Base-by-base conservation (phyloP, 2,888 invertebrate species). In the Eupeodes latifasciatus region DNA sequence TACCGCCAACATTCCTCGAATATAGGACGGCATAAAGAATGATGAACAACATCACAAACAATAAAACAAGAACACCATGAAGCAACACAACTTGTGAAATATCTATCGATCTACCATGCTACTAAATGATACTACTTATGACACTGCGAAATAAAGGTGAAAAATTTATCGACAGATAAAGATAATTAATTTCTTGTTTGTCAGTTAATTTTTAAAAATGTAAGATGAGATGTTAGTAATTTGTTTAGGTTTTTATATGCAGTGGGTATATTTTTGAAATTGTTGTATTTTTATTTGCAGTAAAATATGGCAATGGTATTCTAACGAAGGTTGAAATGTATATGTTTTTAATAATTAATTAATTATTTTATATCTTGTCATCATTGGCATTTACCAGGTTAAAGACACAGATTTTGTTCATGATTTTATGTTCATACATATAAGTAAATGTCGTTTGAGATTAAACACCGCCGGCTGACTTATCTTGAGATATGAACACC, bases 111-210 rank as follows among this genome's bases (percentile, higher is more conserved):
- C 55, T n/a, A 16, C 51, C 53, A n/a, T n/a, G 27, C 27, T 27
- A 44, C 71, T 44, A 40, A 67, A 34, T 75, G 67, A 44, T 53
- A 61, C 57, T 47, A 61, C 72, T 59, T 59, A n/a, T 16, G 27
- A 27, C 19, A 67, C 75, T 53, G 66, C 75, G 61, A 71, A 75
- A 75, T 67, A 51, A 67, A 67, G 61, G 27, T 34, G 51, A 67
- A 67, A 49, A n/a, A 71, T 75, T 81, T 67, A 75, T 79, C 34
- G 62, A 69, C 34, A 51, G 49, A 71, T 44, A 36, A 78, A 62
- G 44, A 71, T 44, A 61, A 53, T 71, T 62, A 79, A 71, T 53
- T 79, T 71, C 19, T 79, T 40, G n/a, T 61, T 0, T 64, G 51
- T 5, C 47, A 62, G 53, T 64, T 34, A 19, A 12, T 34, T 47